Evolutionary conservation across 1,140 invertebrate species (phyloP), one percentile per base, ranked within the genome.

Genomic region (Cataglyphis hispanica): DNA sequence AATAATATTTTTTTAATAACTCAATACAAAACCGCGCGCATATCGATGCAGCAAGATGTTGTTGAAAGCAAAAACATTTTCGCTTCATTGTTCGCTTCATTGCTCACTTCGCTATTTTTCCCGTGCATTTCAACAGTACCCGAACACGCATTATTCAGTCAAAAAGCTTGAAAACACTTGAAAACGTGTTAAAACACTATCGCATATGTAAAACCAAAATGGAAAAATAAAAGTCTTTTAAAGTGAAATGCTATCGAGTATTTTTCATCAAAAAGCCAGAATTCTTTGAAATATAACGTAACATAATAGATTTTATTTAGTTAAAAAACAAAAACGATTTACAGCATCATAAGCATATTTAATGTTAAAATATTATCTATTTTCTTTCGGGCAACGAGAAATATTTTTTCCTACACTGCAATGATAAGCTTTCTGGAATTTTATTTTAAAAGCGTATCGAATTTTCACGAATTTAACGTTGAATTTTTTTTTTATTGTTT

Each of bases 201-300:
- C 50, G 40, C 25, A 60, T 34, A 70, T 22, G 11, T 69, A 31
- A 50, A 50, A 50, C 46, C 53, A 25, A 22, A 80, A 58, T 53
- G 27, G 46, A 61, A 74, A 83, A 72, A 74, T 37, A 60, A 74
- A 74, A 43, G 19, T 56, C 40, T 61, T 83, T 83, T 74, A 63
- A 74, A 61, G 25, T 25, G 16, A 46, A 58, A 72, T 34, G 22
- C 22, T n/a, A 70, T 43, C 53, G 19, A 60, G n/a, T 8, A 31
- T 58, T 25, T 74, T 83, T 46, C 13, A 58, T 34, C 25, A 72
- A 83, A 83, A 66, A 66, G 13, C 43, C 4, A 25, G 53, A 83
- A 83, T 27, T 11, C 37, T 83, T 43, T 46, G 40, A 74, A 61
- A 22, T 31, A 61, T 83, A 34, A 83, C 74, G 40, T 60, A 72